A percentile compares a stretch with the other conserved stretches of the same genome.
These are phyloP conservation scores for Varecia variegata DNA, from an alignment of 2,797 vertebrate species.

Conservation along the genomic window DNA sequence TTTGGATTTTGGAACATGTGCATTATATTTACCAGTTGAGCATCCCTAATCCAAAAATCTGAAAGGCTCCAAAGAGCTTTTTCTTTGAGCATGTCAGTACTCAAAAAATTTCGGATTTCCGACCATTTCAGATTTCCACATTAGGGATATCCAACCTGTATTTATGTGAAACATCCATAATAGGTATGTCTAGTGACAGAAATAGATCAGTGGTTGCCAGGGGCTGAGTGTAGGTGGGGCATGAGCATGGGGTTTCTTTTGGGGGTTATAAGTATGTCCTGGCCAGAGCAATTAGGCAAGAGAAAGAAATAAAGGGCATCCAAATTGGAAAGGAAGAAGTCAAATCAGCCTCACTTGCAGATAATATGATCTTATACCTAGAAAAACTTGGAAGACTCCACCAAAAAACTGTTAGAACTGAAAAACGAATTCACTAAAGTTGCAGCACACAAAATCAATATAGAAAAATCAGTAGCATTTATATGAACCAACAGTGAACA, in stretches of 20 bases:
- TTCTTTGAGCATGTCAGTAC: background rate
- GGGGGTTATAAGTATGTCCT: background rate
- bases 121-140: background rate
- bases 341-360: background rate
- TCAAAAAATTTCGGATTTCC: background rate
- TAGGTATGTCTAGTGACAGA: fast-evolving
- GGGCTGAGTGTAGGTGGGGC: background rate
- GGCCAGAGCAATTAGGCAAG: background rate
- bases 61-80: background rate
- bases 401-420: background rate
- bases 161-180: background rate
- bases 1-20: background rate
- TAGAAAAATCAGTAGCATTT: background rate
- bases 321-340: background rate
- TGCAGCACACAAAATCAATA: background rate
- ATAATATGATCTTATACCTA: background rate
- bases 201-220: background rate
- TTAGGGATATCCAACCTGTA: background rate
- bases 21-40: background rate
- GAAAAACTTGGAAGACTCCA: background rate
- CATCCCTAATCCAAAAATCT: background rate
- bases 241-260: background rate
- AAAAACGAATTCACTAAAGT: background rate
- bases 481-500: too few species aligned
- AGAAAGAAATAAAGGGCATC: background rate